Evolutionary conservation across 1,140 invertebrate genomes (phyloP).

Genomic region (Contarinia nasturtii): DNA sequence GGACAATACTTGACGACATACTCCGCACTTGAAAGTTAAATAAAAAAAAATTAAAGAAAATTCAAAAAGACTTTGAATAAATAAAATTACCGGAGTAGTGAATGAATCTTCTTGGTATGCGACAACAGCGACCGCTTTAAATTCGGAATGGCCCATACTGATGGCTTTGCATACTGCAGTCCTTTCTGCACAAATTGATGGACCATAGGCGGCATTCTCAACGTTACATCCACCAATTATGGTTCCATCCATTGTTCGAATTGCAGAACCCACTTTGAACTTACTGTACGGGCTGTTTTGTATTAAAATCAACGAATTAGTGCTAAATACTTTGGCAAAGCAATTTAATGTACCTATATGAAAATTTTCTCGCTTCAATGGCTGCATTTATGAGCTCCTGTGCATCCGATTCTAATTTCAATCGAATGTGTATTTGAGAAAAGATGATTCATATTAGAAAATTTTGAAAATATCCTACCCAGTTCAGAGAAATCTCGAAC

Average conservation of each 20-base stretch:
- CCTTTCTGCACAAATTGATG: conserved; percentile 78
- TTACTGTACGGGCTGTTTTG: conserved; percentile 37
- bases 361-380: conserved; percentile 35
- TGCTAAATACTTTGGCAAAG: too few species aligned
- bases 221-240: conserved; percentile 65
- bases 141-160: conserved; percentile 60
- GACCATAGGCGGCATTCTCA: conserved; percentile 70
- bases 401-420: conserved; percentile 35
- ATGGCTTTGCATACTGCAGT: conserved; percentile 72
- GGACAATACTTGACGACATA: conserved; percentile 68
- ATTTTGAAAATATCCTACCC: too few species aligned
- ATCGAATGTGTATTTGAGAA: too few species aligned
- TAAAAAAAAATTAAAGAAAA: too few species aligned
- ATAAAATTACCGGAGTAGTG: conserved; percentile 41
- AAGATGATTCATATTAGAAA: too few species aligned
- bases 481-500: too few species aligned
- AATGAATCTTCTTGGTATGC: conserved; percentile 43
- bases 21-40: too few species aligned
- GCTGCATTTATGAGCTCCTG: conserved; percentile 45
- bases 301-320: too few species aligned
- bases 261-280: conserved; percentile 76
- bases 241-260: conserved; percentile 49
- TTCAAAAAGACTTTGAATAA: too few species aligned
- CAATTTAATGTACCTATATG: conserved; percentile 32
- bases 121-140: conserved; percentile 54